These are phyloP conservation scores for Artemia franciscana DNA, from an alignment of 1,140 invertebrate genomes.

Conservation along the genomic window DNA sequence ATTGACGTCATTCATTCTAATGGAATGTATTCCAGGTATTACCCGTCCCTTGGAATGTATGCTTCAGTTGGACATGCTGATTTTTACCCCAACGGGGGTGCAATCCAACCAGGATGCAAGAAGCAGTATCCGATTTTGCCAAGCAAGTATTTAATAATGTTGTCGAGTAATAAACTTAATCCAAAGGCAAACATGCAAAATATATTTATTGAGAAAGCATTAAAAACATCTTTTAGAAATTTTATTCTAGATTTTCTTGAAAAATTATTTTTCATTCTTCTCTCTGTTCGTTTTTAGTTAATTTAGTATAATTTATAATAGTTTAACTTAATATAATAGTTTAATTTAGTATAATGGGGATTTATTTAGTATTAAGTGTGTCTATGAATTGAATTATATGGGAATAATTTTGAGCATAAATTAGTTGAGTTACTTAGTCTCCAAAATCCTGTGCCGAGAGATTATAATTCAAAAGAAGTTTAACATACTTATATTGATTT, in stretches of 20 bases:
- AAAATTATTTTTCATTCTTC: background rate
- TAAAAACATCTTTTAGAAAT: background rate
- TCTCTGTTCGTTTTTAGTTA: background rate
- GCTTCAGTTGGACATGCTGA: conserved; percentile 7
- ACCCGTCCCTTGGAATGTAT: background rate
- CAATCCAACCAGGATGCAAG: conserved; percentile 21
- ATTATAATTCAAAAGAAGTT: no score
- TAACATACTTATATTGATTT: no score
- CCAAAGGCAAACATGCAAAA: background rate
- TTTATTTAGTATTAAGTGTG: no score
- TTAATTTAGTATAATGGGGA: no score
- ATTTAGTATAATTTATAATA: no score
- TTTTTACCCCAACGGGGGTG: conserved; percentile 10
- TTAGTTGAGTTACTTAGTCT: no score
- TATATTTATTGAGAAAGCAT: background rate
- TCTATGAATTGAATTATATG: no score
- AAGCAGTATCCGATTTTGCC: conserved; percentile 17
- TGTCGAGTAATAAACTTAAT: background rate
- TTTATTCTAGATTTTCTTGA: background rate
- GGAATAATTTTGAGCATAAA: no score
- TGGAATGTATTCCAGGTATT: background rate
- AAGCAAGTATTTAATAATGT: background rate
- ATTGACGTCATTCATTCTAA: conserved; percentile 9
- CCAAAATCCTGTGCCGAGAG: no score
- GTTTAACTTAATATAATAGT: no score